Evolutionary conservation across 2,113 vertebrate genomes (phyloP).

Genomic region (Strix uralensis): DNA sequence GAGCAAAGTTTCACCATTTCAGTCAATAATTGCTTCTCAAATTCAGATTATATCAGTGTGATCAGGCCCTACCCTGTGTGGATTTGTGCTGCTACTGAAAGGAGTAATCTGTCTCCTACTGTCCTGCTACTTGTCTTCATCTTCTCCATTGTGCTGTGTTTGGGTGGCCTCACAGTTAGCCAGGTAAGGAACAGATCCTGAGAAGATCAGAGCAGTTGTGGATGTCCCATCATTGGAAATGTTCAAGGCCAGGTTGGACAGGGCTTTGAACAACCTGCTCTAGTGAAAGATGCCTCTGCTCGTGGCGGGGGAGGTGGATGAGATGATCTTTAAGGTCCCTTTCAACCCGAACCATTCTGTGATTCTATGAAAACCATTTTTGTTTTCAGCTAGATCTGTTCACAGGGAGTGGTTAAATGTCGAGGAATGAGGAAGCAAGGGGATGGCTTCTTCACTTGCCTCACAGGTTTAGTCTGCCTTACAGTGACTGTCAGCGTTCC

Average conservation of each 20-base stretch:
- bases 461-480: not conserved
- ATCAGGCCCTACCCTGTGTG: not conserved
- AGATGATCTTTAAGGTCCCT: not conserved
- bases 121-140: not conserved
- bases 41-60: not conserved
- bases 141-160: not conserved
- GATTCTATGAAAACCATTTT: not conserved
- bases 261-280: not conserved
- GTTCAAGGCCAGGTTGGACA: too few relatives aligned
- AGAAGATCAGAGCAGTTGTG: not conserved
- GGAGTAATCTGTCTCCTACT: not conserved
- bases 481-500: not conserved
- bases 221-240: not conserved
- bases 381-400: not conserved
- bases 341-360: not conserved
- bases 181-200: not conserved
- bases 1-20: not conserved
- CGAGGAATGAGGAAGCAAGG: not conserved
- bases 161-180: not conserved
- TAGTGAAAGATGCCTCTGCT: not conserved
- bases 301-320: fast-evolving
- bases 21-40: not conserved
- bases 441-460: not conserved
- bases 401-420: not conserved
- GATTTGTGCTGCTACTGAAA: not conserved